These are phyloP conservation scores for Hirundo rustica DNA, from an alignment of 2,797 vertebrate species.

Conservation along the genomic window DNA sequence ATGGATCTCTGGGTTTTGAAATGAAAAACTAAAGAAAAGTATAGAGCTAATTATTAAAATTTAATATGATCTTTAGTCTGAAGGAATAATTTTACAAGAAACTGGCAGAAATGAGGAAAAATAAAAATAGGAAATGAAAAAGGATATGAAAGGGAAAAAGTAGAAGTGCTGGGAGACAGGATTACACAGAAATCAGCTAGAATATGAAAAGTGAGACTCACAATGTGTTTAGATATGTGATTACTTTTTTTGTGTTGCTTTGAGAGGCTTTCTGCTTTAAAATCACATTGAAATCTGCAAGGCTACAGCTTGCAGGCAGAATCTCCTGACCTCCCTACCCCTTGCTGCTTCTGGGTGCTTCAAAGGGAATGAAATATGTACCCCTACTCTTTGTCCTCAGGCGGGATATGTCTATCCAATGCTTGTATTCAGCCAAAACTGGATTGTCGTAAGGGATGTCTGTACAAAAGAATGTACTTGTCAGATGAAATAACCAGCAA, in stretches of 20 bases:
- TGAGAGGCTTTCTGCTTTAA: background rate
- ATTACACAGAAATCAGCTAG: background rate
- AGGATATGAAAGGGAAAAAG: slow-evolving; percentile 59
- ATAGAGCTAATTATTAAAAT: background rate
- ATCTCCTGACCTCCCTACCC: background rate
- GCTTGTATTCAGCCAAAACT: background rate
- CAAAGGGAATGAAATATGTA: background rate
- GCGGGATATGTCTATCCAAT: accelerated
- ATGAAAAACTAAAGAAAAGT: background rate
- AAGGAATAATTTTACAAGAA: background rate
- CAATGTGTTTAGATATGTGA: background rate
- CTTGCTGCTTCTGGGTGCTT: background rate
- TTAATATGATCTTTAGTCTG: background rate
- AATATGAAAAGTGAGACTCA: background rate
- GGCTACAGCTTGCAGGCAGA: background rate
- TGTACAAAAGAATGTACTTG: background rate
- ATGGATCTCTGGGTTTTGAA: background rate
- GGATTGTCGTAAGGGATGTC: background rate
- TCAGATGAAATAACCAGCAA: background rate
- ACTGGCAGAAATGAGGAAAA: background rate
- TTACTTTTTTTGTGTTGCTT: background rate
- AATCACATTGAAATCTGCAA: background rate
- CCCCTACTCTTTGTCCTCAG: background rate
- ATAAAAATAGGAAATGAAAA: slow-evolving; percentile 47
- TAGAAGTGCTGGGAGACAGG: slow-evolving; percentile 26